These are phyloP conservation scores for Patella caerulea DNA, from an alignment of 2,888 invertebrate genomes.

Conservation along the genomic window DNA sequence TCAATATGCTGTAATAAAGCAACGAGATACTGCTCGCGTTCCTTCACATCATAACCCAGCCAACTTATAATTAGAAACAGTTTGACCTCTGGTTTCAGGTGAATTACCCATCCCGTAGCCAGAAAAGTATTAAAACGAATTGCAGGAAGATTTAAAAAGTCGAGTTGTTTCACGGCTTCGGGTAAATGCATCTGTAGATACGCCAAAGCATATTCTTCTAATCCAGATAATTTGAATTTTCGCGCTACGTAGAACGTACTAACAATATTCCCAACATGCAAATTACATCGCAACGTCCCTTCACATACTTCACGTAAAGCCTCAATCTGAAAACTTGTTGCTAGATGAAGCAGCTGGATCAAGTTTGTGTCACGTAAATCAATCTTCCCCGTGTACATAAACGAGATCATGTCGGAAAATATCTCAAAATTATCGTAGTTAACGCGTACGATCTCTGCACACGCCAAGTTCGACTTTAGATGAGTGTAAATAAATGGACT, in stretches of 20 bases:
- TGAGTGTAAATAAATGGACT: conserved; percentile 79
- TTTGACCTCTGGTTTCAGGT: conserved; percentile 52
- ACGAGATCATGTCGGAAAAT: conserved; percentile 77
- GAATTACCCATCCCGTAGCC: conserved; percentile 53
- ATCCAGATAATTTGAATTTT: conserved; percentile 76
- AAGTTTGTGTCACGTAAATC: conserved; percentile 77
- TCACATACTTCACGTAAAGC: conserved; percentile 77
- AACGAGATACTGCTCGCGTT: conserved; percentile 75
- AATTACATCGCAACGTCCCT: conserved; percentile 77
- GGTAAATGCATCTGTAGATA: conserved; percentile 73
- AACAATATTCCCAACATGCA: conserved; percentile 78
- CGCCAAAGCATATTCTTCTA: conserved; percentile 75
- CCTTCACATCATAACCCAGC: conserved; percentile 61
- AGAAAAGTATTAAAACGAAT: conserved; percentile 55
- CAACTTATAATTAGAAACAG: conserved; percentile 61
- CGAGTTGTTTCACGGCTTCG: conserved; percentile 58
- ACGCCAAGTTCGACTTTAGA: conserved; percentile 68
- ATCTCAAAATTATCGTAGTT: conserved; percentile 74
- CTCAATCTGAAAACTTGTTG: conserved; percentile 78
- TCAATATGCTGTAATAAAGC: conserved; percentile 72
- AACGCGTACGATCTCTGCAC: conserved; percentile 32
- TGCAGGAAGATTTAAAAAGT: conserved; percentile 53
- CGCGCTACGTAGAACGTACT: conserved; percentile 77
- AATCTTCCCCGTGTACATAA: conserved; percentile 79
- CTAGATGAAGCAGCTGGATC: conserved; percentile 77